Evolutionary conservation across 2,113 vertebrate genomes (phyloP).

Genomic region (Nematolebias whitei): DNA sequence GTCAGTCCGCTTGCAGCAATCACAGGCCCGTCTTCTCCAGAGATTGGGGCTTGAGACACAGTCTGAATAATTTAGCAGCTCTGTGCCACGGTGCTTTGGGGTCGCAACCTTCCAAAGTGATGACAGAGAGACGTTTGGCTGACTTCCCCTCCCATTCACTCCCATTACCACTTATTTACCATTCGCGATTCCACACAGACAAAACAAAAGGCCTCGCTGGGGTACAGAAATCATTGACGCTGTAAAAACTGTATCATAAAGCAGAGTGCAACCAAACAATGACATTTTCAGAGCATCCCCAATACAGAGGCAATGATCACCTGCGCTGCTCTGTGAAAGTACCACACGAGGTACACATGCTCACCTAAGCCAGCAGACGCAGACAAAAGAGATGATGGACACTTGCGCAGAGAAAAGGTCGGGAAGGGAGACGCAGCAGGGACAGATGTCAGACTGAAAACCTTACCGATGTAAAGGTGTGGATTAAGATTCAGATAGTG

Average conservation of each 20-base stretch:
- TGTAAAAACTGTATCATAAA: conserved; percentile 77
- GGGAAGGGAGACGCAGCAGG: conserved; percentile 52
- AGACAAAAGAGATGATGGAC: conserved; percentile 64
- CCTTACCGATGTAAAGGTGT: conserved; percentile 28
- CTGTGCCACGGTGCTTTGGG: conserved; percentile 78
- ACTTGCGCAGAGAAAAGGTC: conserved; percentile 54
- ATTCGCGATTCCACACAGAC: conserved; percentile 72
- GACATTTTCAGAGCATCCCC: conserved; percentile 73
- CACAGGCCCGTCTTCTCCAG: conserved; percentile 79
- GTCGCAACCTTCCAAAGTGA: conserved; percentile 85
- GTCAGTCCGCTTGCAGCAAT: conserved; percentile 83
- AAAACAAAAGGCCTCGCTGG: conserved; percentile 63
- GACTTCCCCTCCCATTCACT: conserved; percentile 75
- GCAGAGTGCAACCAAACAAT: conserved; percentile 74
- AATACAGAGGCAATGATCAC: conserved; percentile 45
- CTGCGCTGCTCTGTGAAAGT: conserved; percentile 48
- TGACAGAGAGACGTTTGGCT: conserved; percentile 79
- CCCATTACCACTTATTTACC: conserved; percentile 84
- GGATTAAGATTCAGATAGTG: conserved; percentile 49
- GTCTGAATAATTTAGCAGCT: conserved; percentile 86
- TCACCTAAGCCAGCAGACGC: conserved; percentile 51
- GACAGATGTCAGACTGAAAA: conserved; percentile 52
- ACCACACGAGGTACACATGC: conserved; percentile 52
- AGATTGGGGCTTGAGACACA: conserved; percentile 77
- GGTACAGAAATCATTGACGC: conserved; percentile 57